Conservation (phyloP, 2,888 invertebrate species). For the Nebria salina region DNA sequence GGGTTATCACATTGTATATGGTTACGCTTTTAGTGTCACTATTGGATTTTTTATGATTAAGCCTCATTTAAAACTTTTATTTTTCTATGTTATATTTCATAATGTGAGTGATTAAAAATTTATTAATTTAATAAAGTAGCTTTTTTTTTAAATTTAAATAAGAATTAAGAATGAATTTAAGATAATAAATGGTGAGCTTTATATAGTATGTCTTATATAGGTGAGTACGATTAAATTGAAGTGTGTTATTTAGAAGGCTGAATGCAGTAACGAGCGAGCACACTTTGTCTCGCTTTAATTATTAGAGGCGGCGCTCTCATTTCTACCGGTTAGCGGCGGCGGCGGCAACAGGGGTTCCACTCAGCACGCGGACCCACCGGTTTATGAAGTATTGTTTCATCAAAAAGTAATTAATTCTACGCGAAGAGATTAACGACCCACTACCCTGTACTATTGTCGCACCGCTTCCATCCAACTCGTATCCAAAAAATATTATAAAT, state of each 20-base stretch:
- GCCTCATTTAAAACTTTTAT: not conserved
- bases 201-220: too few species aligned
- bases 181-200: too few species aligned
- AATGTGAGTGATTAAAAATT: too few species aligned
- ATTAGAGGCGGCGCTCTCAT: constrained; percentile 15
- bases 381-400: constrained; percentile 38
- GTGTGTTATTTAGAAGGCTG: not conserved
- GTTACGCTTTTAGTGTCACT: not conserved
- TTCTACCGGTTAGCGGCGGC: not conserved
- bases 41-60: not conserved
- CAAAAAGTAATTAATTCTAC: constrained; percentile 36
- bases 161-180: too few species aligned
- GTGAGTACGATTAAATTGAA: not conserved
- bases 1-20: not conserved
- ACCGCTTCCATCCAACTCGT: not conserved
- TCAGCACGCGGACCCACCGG: not conserved
- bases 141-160: too few species aligned
- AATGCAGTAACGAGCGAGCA: not conserved
- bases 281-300: constrained; percentile 32
- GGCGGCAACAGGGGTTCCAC: not conserved
- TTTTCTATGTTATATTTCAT: too few species aligned
- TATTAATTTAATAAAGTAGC: too few species aligned
- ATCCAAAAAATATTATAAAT: not conserved
- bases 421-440: constrained; percentile 28
- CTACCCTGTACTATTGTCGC: not conserved